Evolutionary conservation across 1,140 invertebrate species (phyloP), one percentile per base, ranked within the genome.

Genomic region (Drosophila nikananu): DNA sequence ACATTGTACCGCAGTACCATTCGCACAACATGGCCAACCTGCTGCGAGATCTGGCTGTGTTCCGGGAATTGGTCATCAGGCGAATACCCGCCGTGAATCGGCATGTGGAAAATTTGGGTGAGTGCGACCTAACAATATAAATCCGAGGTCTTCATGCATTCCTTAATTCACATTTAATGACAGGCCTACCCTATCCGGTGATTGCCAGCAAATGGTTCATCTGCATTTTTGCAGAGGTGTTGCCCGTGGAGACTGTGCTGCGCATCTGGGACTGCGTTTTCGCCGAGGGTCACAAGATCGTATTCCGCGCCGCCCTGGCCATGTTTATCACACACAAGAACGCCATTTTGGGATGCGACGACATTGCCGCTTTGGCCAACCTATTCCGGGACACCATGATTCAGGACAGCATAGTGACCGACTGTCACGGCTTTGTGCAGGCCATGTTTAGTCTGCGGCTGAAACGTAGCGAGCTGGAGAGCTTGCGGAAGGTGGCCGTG

Each of bases 221-320:
- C 78, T 99, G 98, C 92, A 93, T 98, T 10, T 98, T 96, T 93
- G 97, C 96, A 51, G 98, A 99, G 94, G 97, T 98, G 66, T 94
- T 98, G 57, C 98, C 97, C 15, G 96, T 97, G 65, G 98, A 99
- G 95, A 98, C 98, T 32, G 97, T 98, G 39, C 93, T 98, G 4
- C 94, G 98, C 82, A 96, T 99, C 92, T 98, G 98, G 98, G 98
- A 99, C 93, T 98, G 97, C 86, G 94, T 99, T 46, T 98, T 99
- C 93, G 96, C 97, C 79, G 98, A 99, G 94, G 98, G 98, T 23
- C 97, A 96, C 42, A 99, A 98, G 86, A 92, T 94, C 35, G 80
- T 98, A 30, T 97, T 98, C 81, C 94, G 97, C 62, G 97, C 97
- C 27, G 96, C 96, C 51, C 87, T 98, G 51, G 96, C 97, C 32